A percentile compares a stretch with the other conserved stretches of the same genome.
Conservation (phyloP, 2,113 vertebrate species). For the Litocranius walleri region DNA sequence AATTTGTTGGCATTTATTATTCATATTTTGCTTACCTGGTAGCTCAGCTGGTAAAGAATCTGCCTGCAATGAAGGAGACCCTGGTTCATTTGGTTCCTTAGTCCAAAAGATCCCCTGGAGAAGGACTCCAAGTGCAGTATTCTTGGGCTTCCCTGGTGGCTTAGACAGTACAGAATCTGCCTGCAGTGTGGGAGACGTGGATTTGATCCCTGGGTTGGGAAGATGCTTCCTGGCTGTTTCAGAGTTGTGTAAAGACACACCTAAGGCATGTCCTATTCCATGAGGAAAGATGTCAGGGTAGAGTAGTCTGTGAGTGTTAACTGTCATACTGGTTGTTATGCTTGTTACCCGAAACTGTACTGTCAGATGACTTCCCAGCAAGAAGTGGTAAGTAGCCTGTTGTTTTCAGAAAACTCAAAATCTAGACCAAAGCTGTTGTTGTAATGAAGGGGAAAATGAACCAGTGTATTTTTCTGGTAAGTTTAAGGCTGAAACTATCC, state of each 20-base stretch:
- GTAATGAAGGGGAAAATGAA: neutral
- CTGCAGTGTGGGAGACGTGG: neutral
- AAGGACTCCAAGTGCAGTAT: neutral
- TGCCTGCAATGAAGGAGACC: neutral
- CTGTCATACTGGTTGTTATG: neutral
- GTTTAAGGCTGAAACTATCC: neutral
- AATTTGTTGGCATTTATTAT: neutral
- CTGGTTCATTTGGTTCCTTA: neutral
- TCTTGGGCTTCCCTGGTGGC: neutral
- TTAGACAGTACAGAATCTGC: neutral
- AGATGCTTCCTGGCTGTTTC: neutral
- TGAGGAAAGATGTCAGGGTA: neutral
- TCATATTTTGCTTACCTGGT: neutral
- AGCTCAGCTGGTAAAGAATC: neutral
- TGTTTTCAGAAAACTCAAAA: neutral
- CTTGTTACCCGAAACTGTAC: neutral
- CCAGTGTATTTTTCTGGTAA: neutral
- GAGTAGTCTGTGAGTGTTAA: neutral
- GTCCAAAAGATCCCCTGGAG: neutral
- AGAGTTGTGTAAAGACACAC: neutral
- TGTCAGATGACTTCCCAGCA: neutral
- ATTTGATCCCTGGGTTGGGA: neutral
- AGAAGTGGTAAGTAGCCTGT: neutral
- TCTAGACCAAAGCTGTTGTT: neutral
- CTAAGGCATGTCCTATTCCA: neutral